Percentiles rank a stretch among this genome's conserved stretches.
phyloP scores from a whole-genome alignment of 2,888 invertebrate genomes.

The Macrophya annulata region DNA sequence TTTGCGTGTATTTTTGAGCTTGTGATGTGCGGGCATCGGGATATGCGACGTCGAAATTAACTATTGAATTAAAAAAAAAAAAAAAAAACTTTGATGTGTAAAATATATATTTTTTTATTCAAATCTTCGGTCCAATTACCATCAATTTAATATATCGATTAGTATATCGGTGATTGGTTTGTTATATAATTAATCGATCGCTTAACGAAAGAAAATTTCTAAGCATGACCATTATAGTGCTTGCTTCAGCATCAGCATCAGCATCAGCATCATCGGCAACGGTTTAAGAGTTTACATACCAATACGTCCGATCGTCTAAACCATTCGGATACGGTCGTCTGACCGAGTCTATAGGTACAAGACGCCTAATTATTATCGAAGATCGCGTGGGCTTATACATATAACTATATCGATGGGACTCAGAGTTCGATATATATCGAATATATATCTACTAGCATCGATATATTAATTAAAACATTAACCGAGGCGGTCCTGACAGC shows the following conservation, averaged over 20 bases:
- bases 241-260: neutral
- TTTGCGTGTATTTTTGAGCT: neutral
- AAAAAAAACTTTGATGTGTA: neutral
- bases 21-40: neutral
- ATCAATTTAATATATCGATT: slow-evolving; percentile 62
- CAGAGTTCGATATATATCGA: slow-evolving; percentile 64
- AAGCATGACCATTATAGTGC: neutral
- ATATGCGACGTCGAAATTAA: too few relatives aligned
- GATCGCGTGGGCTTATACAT: slow-evolving; percentile 63
- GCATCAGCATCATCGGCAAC: neutral
- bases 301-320: slow-evolving; percentile 8
- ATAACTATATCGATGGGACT: slow-evolving; percentile 48
- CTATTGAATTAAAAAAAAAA: neutral
- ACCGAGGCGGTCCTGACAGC: slow-evolving; percentile 71
- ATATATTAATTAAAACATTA: slow-evolving; percentile 78
- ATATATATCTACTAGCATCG: slow-evolving; percentile 69
- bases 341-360: slow-evolving; percentile 45
- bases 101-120: neutral
- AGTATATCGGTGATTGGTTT: slow-evolving; percentile 42
- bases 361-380: slow-evolving; percentile 71
- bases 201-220: slow-evolving; percentile 53
- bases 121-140: slow-evolving; percentile 61
- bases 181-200: slow-evolving; percentile 50
- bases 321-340: slow-evolving; percentile 47
- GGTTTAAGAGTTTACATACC: neutral